These are phyloP conservation scores for Xiphias gladius DNA, from an alignment of 2,113 vertebrate species.

Conservation along the genomic window DNA sequence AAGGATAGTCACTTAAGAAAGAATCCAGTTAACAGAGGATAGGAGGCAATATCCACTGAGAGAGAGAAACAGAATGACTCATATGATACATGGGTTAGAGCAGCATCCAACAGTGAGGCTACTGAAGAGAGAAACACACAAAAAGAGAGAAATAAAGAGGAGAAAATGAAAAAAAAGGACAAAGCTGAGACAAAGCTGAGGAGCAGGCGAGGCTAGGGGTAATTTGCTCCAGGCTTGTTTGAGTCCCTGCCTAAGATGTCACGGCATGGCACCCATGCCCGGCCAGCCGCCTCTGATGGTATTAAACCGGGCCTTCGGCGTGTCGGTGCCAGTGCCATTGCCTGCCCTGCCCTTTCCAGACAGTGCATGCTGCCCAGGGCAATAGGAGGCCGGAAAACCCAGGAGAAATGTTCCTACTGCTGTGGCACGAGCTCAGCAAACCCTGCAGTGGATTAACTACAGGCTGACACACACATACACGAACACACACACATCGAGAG, in stretches of 20 bases:
- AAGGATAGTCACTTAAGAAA: slow-evolving; percentile 35
- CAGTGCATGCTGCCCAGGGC: slow-evolving; percentile 44
- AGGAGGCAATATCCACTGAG: slow-evolving; percentile 21
- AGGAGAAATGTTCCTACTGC: slow-evolving; percentile 45
- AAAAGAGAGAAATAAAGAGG: slow-evolving; percentile 55
- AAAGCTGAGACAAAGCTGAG: slow-evolving; percentile 6
- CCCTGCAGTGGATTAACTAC: slow-evolving; percentile 66
- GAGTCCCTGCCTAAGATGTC: slow-evolving; percentile 61
- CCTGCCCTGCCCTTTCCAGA: slow-evolving; percentile 46
- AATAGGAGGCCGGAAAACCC: slow-evolving; percentile 45
- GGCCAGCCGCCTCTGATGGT: slow-evolving; percentile 65
- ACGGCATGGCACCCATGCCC: slow-evolving; percentile 52
- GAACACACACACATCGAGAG: slow-evolving; percentile 26
- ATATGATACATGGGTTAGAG: slow-evolving; percentile 57
- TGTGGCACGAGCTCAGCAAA: slow-evolving; percentile 50
- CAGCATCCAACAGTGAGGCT: slow-evolving; percentile 46
- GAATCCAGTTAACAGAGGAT: slow-evolving; percentile 25
- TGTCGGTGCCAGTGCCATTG: slow-evolving; percentile 38
- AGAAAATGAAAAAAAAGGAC: not conserved
- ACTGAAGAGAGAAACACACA: slow-evolving; percentile 57
- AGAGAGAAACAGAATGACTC: slow-evolving; percentile 58
- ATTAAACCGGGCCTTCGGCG: slow-evolving; percentile 68
- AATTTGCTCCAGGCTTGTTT: slow-evolving; percentile 55
- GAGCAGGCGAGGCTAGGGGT: slow-evolving; percentile 20
- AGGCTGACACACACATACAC: slow-evolving; percentile 29